Base-by-base conservation (phyloP, 2,888 invertebrate genomes). In the Ectobius pallidus region DNA sequence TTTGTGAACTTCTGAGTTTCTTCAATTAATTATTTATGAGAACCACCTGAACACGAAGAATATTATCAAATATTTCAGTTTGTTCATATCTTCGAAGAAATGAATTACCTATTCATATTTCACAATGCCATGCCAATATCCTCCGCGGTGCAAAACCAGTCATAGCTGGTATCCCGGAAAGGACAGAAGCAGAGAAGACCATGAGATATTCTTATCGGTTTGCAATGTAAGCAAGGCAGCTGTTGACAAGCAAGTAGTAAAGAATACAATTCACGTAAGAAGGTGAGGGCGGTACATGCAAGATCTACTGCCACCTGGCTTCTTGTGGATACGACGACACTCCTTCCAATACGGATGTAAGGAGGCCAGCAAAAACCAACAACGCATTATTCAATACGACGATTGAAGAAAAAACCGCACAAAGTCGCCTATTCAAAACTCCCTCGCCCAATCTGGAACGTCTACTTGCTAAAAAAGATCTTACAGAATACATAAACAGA, bases 251-350 rank as follows among this genome's bases (percentile, higher is more conserved):
- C n/a, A 11, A 7, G 25, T 30, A 16, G 14, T 30, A 58, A n/a
- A 30, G 58, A 58, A 58, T 58, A 58, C 30, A 58, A 58, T 58
- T n/a, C n/a, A 58, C n/a, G 30, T 30, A 30, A 58, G 55, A 27
- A 55, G 58, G 58, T 58, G 58, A 30, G 58, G 58, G 58, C 58
- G 58, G 58, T 25, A 55, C 58, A 25, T 32, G 58, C 27, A 58
- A 58, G 58, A 58, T 16, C 58, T n/a, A n/a, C n/a, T n/a, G 18
- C 58, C 58, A 58, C 58, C 58, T 58, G 58, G 58, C 58, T 30
- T n/a, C n/a, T n/a, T 58, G 14, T 25, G 14, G 25, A 58, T 9
- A 58, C 27, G 58, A 32, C 58, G 27, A 27, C 58, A 58, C 27
- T 30, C 32, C 16, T 3, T 58, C n/a, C 30, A n/a, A 27, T 6